Base-by-base conservation (phyloP, 2,888 invertebrate species). In the Drosophila suboccidentalis region DNA sequence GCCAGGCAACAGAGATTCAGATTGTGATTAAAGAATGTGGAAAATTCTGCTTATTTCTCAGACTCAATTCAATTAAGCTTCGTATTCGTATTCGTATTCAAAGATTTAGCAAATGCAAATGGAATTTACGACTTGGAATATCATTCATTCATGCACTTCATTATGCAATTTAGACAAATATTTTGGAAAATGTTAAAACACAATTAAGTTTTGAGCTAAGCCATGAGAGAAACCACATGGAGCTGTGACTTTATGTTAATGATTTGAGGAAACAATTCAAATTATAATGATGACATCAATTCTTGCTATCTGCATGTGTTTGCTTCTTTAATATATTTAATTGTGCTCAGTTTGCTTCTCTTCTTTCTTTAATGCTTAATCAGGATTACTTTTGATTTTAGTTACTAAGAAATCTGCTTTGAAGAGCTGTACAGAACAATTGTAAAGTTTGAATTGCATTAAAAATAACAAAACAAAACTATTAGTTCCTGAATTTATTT, bases 1-100 rank as follows among this genome's bases (percentile, higher is more conserved):
- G 39, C 34, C 41, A 66, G 22, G 10, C 22, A 34, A 50, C 43
- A 59, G 44, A 59, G 49, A 50, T 62, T 41, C 41, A 34, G 59
- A 51, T 62, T 50, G 11, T 4, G 43, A n/a, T 55, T 22, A 22
- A 15, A n/a, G 10, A 22, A 36, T 57, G 44, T 19, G 11, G 3
- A 3, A 2, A 36, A 46, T 36, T 22, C 19, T 3, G 19, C 4
- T 2, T 32, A 32, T 19, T 43, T 26, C 10, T 10, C 0, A 9
- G 32, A 22, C 43, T 43, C n/a, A 43, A 34, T 43, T 22, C 3
- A 26, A 44, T 44, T 26, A 44, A 13, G 44, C 44, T 44, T 11
- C n/a, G n/a, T n/a, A n/a, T n/a, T n/a, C n/a, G n/a, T n/a, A n/a
- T 19, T 11, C 4, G 5, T 11, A 3, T n/a, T n/a, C 8, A 9